Evolutionary conservation across 2,888 invertebrate genomes (phyloP).

Genomic region (Tupiocoris notatus): DNA sequence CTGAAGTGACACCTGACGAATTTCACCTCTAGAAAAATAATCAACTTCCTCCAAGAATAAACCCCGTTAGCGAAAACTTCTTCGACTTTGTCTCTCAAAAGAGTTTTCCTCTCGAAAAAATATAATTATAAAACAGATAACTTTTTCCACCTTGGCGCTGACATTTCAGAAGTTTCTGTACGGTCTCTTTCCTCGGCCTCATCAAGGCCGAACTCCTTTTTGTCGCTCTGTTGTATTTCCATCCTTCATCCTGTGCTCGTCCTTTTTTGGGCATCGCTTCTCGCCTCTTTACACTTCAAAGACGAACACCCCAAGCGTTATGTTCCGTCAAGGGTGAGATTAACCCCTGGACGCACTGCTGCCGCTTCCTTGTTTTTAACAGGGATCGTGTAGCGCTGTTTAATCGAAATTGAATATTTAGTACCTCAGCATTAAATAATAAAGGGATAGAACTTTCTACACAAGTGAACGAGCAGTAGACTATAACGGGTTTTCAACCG

Average conservation of each 20-base stretch:
- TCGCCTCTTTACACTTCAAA: conserved; percentile 15
- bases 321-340: conserved; percentile 18
- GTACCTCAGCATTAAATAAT: background rate
- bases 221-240: background rate
- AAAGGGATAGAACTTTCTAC: too few species aligned
- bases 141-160: background rate
- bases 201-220: background rate
- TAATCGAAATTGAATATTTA: background rate
- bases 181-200: background rate
- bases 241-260: too few species aligned
- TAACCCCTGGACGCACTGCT: background rate
- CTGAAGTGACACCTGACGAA: background rate
- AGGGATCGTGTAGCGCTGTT: too few species aligned
- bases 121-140: background rate
- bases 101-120: background rate
- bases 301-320: conserved; percentile 18
- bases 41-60: background rate
- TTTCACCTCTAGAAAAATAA: background rate
- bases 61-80: background rate
- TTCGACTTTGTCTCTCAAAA: background rate
- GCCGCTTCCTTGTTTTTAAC: background rate
- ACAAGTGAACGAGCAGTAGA: background rate
- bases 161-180: background rate
- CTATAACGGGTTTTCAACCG: background rate
- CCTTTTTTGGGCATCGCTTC: conserved; percentile 14